phyloP scores from a whole-genome alignment of 2,888 invertebrate species.

The Gisinianus flammeolus region DNA sequence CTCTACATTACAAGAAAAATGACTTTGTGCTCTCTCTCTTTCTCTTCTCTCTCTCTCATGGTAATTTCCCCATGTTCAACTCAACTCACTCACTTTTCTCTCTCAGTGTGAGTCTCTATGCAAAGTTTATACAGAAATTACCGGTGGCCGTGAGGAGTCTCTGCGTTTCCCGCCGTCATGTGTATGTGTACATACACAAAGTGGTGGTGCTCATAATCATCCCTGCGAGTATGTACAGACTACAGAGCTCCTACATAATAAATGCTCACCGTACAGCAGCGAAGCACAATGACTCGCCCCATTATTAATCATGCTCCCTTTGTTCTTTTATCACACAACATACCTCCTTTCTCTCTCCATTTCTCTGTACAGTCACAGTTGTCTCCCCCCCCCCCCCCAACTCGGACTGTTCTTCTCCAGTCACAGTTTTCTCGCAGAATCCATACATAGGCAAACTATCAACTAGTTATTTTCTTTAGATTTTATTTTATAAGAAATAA shows the following conservation, averaged over 20 bases:
- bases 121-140: background rate
- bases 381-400: too few relatives aligned
- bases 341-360: too few relatives aligned
- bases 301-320: conserved; percentile 22
- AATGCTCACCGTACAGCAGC: too few relatives aligned
- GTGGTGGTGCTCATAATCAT: background rate
- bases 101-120: background rate
- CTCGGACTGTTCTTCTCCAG: too few relatives aligned
- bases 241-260: background rate
- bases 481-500: too few relatives aligned
- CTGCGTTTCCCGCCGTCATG: background rate
- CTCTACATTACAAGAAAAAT: too few relatives aligned
- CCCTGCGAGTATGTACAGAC: background rate
- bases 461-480: too few relatives aligned
- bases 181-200: too few relatives aligned
- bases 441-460: too few relatives aligned
- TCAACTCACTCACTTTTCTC: background rate
- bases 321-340: too few relatives aligned
- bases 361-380: too few relatives aligned
- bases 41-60: conserved; percentile 3
- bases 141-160: background rate
- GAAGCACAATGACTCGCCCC: background rate
- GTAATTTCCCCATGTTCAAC: background rate
- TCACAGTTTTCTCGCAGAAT: too few relatives aligned
- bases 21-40: background rate